These are phyloP conservation scores for Pseudomyrmex cubaensis DNA, from an alignment of 1,140 invertebrate species.

Conservation along the genomic window DNA sequence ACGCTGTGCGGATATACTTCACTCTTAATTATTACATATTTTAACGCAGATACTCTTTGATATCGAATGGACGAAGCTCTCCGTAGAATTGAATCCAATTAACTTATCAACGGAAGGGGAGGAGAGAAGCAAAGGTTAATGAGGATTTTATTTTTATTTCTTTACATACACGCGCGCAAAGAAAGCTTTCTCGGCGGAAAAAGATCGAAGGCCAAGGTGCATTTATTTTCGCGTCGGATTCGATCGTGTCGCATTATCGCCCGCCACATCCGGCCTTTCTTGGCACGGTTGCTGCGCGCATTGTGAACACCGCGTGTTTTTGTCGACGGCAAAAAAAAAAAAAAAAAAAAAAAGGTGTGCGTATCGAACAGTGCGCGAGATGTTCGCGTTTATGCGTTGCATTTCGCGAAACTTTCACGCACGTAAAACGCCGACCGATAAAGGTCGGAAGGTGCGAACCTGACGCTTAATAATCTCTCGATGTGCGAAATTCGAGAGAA, in stretches of 20 bases:
- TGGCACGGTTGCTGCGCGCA: neutral
- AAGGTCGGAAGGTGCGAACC: conserved; percentile 1
- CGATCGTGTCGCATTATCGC: conserved; percentile 9
- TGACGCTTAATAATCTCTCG: conserved; percentile 31
- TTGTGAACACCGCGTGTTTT: neutral
- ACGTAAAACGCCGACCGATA: conserved; percentile 21
- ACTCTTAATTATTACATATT: no score
- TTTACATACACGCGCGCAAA: no score
- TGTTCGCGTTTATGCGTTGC: conserved; percentile 4
- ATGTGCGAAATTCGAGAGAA: conserved; percentile 34
- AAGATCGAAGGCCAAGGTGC: neutral
- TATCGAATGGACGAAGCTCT: no score
- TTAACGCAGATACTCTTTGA: no score
- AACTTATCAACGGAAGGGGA: no score
- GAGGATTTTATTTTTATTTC: no score
- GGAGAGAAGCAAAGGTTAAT: no score
- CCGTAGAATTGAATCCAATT: no score
- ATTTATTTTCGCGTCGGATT: neutral
- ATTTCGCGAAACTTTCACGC: conserved; percentile 7
- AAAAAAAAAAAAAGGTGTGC: neutral
- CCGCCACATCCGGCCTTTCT: neutral
- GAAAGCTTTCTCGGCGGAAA: no score
- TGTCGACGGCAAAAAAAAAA: neutral
- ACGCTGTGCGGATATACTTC: no score
- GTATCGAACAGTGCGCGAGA: neutral